phyloP scores from a whole-genome alignment of 2,113 vertebrate species.

The Hyperoodon ampullatus region DNA sequence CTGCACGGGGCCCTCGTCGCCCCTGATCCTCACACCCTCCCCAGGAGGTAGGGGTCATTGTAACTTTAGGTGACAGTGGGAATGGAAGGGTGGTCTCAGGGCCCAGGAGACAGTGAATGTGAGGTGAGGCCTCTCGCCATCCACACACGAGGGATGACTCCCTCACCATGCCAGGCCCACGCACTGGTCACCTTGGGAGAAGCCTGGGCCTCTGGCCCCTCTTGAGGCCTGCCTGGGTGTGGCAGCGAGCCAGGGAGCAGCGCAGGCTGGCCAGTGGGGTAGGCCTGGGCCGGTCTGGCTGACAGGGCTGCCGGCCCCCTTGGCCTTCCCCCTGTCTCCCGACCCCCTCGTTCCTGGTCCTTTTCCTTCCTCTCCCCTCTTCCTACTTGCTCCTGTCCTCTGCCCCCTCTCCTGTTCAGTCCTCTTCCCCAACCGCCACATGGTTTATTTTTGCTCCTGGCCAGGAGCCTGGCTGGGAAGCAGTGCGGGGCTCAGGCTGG shows the following conservation, averaged over 20 bases:
- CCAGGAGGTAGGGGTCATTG: neutral
- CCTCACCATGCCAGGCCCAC: neutral
- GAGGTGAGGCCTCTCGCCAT: neutral
- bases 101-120: neutral
- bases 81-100: neutral
- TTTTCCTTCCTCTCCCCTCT: conserved; percentile 36
- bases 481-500: neutral
- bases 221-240: neutral
- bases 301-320: neutral
- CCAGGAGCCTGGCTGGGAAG: neutral
- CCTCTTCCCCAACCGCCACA: neutral
- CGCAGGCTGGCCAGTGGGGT: neutral
- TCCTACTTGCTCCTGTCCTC: conserved; percentile 34
- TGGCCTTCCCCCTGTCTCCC: accelerated
- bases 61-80: neutral
- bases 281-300: neutral
- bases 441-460: neutral
- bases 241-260: neutral
- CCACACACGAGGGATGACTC: neutral
- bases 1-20: neutral
- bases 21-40: neutral
- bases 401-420: neutral
- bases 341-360: conserved; percentile 30
- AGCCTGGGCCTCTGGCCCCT: neutral
- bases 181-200: neutral